Percentiles rank a stretch among this genome's conserved stretches.
These are phyloP conservation scores for sheep (Ovis aries) DNA, from an alignment of 2,113 vertebrate species.

Conservation along the genomic window DNA sequence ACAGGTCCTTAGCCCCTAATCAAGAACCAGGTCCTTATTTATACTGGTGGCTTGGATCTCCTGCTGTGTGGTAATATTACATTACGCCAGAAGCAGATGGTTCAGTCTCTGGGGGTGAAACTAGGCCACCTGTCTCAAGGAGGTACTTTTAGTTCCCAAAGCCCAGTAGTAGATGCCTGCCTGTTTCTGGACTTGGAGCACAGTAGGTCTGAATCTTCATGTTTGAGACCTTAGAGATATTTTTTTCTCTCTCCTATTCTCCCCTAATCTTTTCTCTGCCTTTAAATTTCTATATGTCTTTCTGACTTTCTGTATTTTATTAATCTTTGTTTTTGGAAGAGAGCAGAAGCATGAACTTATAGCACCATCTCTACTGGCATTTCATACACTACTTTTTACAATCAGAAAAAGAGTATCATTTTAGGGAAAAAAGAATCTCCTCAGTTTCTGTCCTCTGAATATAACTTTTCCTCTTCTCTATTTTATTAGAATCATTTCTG, in stretches of 20 bases:
- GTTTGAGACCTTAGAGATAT: not conserved
- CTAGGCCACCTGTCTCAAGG: not conserved
- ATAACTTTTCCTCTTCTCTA: not conserved
- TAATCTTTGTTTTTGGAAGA: not conserved
- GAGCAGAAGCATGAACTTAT: not conserved
- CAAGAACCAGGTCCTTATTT: not conserved
- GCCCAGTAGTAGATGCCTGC: not conserved
- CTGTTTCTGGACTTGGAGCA: not conserved
- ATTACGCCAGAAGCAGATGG: not conserved
- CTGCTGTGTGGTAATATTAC: not conserved
- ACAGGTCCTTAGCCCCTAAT: not conserved
- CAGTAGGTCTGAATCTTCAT: not conserved
- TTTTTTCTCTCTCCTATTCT: not conserved
- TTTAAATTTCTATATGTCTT: not conserved
- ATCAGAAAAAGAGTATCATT: not conserved
- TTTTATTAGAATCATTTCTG: slow-evolving; percentile 3
- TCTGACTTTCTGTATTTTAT: not conserved
- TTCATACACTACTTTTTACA: not conserved
- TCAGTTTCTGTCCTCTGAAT: not conserved
- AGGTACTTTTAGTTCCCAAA: not conserved
- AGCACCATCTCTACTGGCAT: not conserved
- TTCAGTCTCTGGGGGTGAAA: not conserved
- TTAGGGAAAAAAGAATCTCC: not conserved
- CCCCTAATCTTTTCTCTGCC: not conserved
- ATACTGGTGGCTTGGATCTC: not conserved